Evolutionary conservation across 2,113 vertebrate species (phyloP), one percentile per base, ranked within the genome.

Genomic region (Pygathrix nemaeus): DNA sequence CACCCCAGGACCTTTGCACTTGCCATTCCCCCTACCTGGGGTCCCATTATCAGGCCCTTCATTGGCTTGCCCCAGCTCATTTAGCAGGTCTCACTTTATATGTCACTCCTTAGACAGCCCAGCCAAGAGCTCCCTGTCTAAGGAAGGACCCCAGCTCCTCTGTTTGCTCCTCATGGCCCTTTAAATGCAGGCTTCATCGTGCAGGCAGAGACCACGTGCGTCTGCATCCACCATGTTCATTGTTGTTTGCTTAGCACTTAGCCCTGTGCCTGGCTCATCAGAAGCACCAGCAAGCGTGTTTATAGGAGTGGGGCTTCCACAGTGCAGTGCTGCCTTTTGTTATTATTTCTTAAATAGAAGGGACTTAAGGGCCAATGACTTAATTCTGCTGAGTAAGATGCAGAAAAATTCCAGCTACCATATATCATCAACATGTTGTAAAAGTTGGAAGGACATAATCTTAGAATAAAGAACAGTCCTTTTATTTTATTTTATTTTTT

Each of bases 331-430:
- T 1, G 66, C 66, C 25, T 61, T 86, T 79, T 27, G 48, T 38
- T 50, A 10, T 30, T 66, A 13, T 66, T 20, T 32, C 52, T 12
- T 35, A 30, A 55, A 73, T 21, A 17, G 66, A 82, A 40, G 86
- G 40, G 30, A 73, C 57, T 82, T 70, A 35, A 40, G 87, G 50
- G 13, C 55, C 18, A n/a, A 72, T 8, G 27, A 17, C 79, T 86
- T 64, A 59, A 79, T 95, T 96, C 78, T 96, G 61, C 94, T 79
- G 55, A 68, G 43, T 25, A 88, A 97, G 73, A 75, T 35, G 82
- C 82, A 25, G 82, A 94, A 59, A 90, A 92, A 48, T 52, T 85
- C 73, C 83, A 94, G 61, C 52, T 38, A 20, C 57, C 32, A 0
- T 52, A 1, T 8, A 48, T 82, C 82, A 76, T 90, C 70, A 82